phyloP scores from a whole-genome alignment of 2,797 vertebrate genomes.

The Calcarius lapponicus region DNA sequence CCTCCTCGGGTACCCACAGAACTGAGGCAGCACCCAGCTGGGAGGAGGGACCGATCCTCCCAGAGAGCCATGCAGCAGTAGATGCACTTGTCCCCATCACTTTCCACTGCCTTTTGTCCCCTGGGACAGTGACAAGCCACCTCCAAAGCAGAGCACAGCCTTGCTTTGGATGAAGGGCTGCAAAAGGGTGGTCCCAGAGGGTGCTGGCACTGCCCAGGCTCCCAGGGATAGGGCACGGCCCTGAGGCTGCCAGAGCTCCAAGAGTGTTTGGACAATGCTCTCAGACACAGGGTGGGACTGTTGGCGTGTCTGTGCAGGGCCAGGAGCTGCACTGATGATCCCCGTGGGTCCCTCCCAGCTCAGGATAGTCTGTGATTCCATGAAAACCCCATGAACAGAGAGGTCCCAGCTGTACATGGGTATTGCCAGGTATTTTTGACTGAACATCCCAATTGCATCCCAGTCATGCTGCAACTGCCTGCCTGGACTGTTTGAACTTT shows the following conservation, averaged over 20 bases:
- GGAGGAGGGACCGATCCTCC: accelerated
- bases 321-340: not conserved
- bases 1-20: accelerated
- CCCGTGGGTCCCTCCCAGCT: not conserved
- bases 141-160: not conserved
- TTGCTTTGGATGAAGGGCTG: not conserved
- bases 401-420: not conserved
- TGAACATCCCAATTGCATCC: not conserved
- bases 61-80: not conserved
- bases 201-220: not conserved
- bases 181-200: not conserved
- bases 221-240: not conserved
- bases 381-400: not conserved
- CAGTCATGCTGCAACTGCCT: not conserved
- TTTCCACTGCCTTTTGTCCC: not conserved
- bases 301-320: not conserved
- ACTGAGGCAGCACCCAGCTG: not conserved
- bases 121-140: not conserved
- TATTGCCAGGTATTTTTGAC: not conserved
- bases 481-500: not conserved
- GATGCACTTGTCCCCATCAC: not conserved
- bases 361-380: not conserved
- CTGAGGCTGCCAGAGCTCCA: not conserved
- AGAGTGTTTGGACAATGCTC: not conserved
- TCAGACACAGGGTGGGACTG: not conserved